Base-by-base conservation (phyloP, 2,888 invertebrate genomes). In the Alentia gelatinosa region DNA sequence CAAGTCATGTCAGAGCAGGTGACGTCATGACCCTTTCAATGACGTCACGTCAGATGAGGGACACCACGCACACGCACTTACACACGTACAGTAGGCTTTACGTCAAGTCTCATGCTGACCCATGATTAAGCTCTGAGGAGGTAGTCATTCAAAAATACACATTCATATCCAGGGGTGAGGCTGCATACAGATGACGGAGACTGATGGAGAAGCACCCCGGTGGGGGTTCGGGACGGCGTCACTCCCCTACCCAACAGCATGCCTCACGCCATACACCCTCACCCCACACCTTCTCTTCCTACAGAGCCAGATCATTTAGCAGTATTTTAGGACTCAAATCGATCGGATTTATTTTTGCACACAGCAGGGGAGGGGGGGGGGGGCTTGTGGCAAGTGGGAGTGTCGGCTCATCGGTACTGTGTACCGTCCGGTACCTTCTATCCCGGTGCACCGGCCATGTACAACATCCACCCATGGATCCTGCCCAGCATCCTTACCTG, bases 311-410 rank as follows among this genome's bases (percentile, higher is more conserved):
- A 47, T 47, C 47, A 86, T 86, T 86, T 86, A 86, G 30, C 47
- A 50, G 86, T 86, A 86, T 15, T 86, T 47, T 86, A 30, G 86
- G 86, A 33, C 86, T n/a, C 33, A 42, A 86, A 86, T 42, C 42
- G 47, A 86, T 47, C 86, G 30, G 86, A 86, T 86, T 47, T 86
- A 86, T 86, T 86, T 86, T 47, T 86, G 50, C 47, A 30, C 86
- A 19, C 86, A 15, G 26, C 86, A 50, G 86, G 86, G 26, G 86
- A 47, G 79, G 37, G 26, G 47, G 33, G 86, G 86, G 26, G 86
- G 86, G 79, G 37, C 39, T 79, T 79, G 79, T 37, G 39, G 79
- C 79, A 15, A 3, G 74, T 19, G 19, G 47, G 47, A 19, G 47
- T 47, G 47, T 19, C 47, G 47, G 47, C 9, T 19, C 19, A 12